phyloP scores from a whole-genome alignment of 2,113 vertebrate species.

The Alligator sinensis region DNA sequence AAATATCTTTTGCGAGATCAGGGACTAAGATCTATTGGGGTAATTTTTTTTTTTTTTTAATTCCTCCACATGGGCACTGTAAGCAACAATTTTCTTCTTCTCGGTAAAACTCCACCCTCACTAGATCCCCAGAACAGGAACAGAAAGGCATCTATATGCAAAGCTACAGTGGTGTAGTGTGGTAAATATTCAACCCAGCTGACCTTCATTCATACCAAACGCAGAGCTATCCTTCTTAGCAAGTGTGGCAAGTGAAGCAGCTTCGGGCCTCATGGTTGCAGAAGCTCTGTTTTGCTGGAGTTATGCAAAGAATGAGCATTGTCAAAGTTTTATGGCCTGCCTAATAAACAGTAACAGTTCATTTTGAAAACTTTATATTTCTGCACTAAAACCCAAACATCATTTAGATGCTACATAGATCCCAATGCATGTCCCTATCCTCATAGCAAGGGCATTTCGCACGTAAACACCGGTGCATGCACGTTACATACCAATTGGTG shows the following conservation, averaged over 20 bases:
- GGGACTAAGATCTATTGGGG: background rate
- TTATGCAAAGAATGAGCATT: fast-evolving
- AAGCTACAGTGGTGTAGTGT: background rate
- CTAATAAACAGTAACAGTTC: background rate
- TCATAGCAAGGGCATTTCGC: background rate
- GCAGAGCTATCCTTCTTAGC: background rate
- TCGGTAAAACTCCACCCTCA: background rate
- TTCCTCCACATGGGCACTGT: background rate
- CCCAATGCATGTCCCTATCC: background rate
- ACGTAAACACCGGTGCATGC: background rate
- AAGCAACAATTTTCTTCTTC: background rate
- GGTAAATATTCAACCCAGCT: background rate
- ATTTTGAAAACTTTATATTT: background rate
- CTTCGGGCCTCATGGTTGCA: background rate
- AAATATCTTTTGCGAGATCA: no score
- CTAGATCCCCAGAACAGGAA: background rate
- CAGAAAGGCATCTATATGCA: background rate
- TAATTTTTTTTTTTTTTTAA: background rate
- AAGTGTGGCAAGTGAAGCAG: background rate
- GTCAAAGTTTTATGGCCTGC: background rate
- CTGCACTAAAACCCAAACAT: background rate
- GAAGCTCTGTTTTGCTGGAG: background rate
- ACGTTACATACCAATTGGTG: fast-evolving
- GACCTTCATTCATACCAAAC: background rate
- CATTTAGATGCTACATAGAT: background rate